phyloP scores from a whole-genome alignment of 2,113 vertebrate species.

The Parotia lawesii region DNA sequence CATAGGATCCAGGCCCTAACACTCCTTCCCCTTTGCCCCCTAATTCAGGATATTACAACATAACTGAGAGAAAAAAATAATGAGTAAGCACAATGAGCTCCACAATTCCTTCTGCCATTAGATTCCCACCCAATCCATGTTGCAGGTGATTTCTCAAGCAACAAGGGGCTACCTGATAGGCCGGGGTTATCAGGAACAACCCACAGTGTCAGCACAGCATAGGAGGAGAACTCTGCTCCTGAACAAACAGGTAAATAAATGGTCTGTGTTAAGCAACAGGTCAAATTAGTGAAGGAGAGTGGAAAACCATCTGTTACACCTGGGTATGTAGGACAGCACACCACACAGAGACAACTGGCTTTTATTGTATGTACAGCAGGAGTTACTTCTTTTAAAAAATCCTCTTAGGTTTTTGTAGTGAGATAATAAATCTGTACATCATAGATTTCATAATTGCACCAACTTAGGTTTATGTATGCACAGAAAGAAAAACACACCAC shows the following conservation, averaged over 20 bases:
- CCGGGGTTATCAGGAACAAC: not conserved
- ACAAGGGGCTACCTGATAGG: not conserved
- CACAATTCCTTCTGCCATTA: not conserved
- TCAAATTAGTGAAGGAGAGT: not conserved
- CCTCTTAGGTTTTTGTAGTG: not conserved
- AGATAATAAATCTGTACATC: not conserved
- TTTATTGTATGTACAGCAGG: constrained; percentile 34
- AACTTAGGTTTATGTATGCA: not conserved
- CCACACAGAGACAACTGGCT: not conserved
- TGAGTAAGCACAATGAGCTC: not conserved
- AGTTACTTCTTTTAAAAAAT: constrained; percentile 53
- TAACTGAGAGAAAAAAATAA: not conserved
- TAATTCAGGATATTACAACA: not conserved
- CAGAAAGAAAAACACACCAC: not conserved
- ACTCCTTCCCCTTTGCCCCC: not conserved
- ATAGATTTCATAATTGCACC: not conserved
- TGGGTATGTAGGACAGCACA: not conserved
- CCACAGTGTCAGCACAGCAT: not conserved
- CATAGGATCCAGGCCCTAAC: not conserved
- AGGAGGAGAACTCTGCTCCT: not conserved
- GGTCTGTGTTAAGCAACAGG: not conserved
- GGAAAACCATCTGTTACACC: not conserved
- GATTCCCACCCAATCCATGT: not conserved
- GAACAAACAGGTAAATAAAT: not conserved
- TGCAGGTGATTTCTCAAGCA: not conserved